Conservation (phyloP, 2,888 invertebrate genomes). For the Dicycla oo region DNA sequence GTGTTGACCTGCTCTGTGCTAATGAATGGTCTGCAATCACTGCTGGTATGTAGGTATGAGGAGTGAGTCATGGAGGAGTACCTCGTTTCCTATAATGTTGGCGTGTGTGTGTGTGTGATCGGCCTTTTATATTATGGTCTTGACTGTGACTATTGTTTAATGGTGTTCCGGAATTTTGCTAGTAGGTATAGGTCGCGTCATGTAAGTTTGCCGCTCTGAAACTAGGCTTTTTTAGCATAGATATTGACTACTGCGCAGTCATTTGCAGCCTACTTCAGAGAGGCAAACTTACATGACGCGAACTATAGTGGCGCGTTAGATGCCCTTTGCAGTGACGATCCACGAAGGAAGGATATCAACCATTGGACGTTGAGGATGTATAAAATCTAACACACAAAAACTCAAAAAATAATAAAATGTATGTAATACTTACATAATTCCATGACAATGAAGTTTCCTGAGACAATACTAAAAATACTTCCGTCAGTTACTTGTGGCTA, state of each 20-base stretch:
- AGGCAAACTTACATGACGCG: too few relatives aligned
- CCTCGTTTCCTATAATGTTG: constrained; percentile 1
- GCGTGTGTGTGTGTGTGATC: constrained; percentile 4
- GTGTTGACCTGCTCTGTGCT: constrained; percentile 52
- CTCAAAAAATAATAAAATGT: too few relatives aligned
- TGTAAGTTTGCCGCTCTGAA: too few relatives aligned
- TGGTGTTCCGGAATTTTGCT: background rate
- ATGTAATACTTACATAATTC: background rate
- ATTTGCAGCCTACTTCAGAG: too few relatives aligned
- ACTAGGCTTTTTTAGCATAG: too few relatives aligned
- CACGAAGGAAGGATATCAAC: background rate
- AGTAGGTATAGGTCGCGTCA: too few relatives aligned
- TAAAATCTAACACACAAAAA: background rate
- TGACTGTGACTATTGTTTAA: background rate
- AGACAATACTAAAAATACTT: background rate
- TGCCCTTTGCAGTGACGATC: too few relatives aligned
- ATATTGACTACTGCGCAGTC: too few relatives aligned
- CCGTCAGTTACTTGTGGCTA: too few relatives aligned
- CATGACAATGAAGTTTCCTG: background rate
- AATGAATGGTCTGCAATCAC: constrained; percentile 48
- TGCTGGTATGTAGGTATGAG: constrained; percentile 37
- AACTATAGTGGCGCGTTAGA: too few relatives aligned
- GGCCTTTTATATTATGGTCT: background rate
- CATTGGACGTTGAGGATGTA: background rate
- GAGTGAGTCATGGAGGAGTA: constrained; percentile 35